These are phyloP conservation scores for Numida meleagris DNA, from an alignment of 2,113 vertebrate species.

Conservation along the genomic window DNA sequence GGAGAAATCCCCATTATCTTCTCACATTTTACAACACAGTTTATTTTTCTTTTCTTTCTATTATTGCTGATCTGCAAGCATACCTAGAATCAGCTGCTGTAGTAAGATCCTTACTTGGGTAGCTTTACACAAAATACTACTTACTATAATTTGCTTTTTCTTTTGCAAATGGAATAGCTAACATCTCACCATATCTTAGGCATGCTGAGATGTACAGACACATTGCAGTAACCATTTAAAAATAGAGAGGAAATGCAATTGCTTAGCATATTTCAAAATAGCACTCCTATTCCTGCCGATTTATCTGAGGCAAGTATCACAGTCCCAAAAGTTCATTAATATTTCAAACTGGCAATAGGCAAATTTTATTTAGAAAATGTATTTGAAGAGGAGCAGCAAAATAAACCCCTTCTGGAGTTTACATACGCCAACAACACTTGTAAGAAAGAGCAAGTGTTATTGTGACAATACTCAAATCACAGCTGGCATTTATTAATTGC, in stretches of 20 bases:
- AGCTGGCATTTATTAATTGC: neutral
- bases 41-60: neutral
- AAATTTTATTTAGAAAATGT: neutral
- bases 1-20: neutral
- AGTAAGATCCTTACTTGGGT: neutral
- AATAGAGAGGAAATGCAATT: neutral
- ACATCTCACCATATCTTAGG: neutral
- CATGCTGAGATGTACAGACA: neutral
- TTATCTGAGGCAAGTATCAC: neutral
- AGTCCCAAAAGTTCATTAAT: neutral
- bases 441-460: neutral
- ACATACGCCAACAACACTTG: neutral
- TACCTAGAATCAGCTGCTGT: neutral
- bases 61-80: neutral
- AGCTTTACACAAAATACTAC: neutral
- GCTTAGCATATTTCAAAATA: neutral
- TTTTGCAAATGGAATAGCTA: neutral
- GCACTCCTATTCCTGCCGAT: neutral
- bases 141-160: neutral
- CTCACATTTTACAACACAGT: fast-evolving
- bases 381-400: neutral
- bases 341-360: neutral
- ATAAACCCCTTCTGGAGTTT: neutral
- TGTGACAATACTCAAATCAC: neutral
- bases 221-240: neutral